Conservation (phyloP, 2,797 vertebrate species). For the Trachops cirrhosus region DNA sequence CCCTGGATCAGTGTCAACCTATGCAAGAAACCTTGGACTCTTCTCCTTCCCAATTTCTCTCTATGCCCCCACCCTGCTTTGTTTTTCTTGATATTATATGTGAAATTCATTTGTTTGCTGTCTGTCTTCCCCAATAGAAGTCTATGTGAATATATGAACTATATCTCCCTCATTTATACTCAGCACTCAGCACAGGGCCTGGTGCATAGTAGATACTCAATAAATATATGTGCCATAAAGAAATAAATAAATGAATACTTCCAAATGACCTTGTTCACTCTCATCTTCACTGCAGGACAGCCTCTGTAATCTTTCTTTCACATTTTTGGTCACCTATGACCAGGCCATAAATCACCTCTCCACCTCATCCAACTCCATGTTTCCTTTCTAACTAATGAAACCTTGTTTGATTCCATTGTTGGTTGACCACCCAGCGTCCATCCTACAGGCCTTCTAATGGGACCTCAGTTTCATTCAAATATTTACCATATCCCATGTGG, state of each 20-base stretch:
- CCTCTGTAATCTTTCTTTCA: not conserved
- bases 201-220: not conserved
- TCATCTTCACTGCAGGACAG: not conserved
- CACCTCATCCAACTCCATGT: not conserved
- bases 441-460: not conserved
- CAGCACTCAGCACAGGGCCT: not conserved
- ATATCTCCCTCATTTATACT: not conserved
- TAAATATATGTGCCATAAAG: not conserved
- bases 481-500: not conserved
- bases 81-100: not conserved
- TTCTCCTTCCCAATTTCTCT: not conserved
- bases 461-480: not conserved
- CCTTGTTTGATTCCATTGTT: not conserved
- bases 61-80: not conserved
- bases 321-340: not conserved
- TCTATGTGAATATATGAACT: not conserved
- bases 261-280: not conserved
- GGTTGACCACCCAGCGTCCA: not conserved
- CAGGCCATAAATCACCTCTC: not conserved
- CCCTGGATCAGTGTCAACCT: not conserved
- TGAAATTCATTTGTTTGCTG: not conserved
- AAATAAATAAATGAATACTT: not conserved
- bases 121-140: not conserved
- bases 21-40: not conserved
- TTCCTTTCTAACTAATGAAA: not conserved